These are phyloP conservation scores for Phymastichus coffea DNA, from an alignment of 1,140 invertebrate species.

Conservation along the genomic window DNA sequence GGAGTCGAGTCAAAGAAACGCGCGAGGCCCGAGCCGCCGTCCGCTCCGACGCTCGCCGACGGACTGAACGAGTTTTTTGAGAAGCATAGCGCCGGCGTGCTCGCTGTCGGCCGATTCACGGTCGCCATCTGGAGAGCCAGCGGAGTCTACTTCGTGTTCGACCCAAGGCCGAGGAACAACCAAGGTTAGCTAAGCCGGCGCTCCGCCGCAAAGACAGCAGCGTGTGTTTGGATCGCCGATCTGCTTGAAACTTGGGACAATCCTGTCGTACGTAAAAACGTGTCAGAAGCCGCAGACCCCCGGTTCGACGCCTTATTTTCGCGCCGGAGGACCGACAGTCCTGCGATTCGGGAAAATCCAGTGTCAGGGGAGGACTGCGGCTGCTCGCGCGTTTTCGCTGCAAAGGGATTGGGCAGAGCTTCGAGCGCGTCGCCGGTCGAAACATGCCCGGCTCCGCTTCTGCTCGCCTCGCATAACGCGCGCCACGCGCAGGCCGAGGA, in stretches of 20 bases:
- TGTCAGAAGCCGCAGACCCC: too few relatives aligned
- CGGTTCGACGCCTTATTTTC: too few relatives aligned
- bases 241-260: not conserved
- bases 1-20: slow-evolving; percentile 11
- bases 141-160: slow-evolving; percentile 47
- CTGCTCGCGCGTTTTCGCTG: too few relatives aligned
- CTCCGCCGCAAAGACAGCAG: not conserved
- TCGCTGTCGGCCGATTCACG: slow-evolving; percentile 37
- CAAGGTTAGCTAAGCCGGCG: slow-evolving; percentile 37
- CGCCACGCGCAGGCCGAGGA: not conserved
- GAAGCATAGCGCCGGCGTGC: slow-evolving; percentile 43
- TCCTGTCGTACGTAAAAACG: not conserved
- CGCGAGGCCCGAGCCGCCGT: slow-evolving; percentile 28
- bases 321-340: too few relatives aligned
- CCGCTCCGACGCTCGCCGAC: slow-evolving; percentile 34
- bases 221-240: too few relatives aligned
- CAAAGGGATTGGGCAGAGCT: too few relatives aligned
- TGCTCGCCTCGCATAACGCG: too few relatives aligned
- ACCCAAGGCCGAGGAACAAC: slow-evolving; percentile 36
- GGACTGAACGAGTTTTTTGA: slow-evolving; percentile 43
- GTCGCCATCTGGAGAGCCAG: slow-evolving; percentile 46
- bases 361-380: too few relatives aligned
- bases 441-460: too few relatives aligned
- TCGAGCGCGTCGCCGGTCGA: too few relatives aligned
- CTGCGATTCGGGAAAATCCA: too few relatives aligned